These are phyloP conservation scores for Dryoscopus gambensis DNA, from an alignment of 2,113 vertebrate genomes.

Conservation along the genomic window DNA sequence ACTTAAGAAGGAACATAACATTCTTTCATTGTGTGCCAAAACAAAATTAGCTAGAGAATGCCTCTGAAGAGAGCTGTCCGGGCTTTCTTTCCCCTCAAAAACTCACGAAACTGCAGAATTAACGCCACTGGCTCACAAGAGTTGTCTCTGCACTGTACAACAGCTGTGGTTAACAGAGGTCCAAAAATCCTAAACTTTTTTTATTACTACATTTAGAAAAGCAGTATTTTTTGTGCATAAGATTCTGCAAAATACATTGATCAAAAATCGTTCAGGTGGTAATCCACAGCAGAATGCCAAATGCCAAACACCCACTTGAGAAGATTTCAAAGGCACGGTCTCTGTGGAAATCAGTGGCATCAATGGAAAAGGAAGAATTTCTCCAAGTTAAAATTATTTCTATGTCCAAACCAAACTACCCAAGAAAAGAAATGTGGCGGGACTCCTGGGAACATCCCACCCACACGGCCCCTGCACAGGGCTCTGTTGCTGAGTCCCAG, in stretches of 20 bases:
- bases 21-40: constrained; percentile 31
- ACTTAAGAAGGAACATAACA: constrained; percentile 24
- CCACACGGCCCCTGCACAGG: accelerated
- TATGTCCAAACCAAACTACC: background rate
- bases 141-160: background rate
- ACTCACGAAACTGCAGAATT: background rate
- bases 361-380: background rate
- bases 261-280: accelerated
- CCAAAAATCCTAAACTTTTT: background rate
- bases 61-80: background rate
- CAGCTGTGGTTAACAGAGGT: accelerated
- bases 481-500: accelerated
- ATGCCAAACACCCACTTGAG: background rate
- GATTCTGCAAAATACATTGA: background rate
- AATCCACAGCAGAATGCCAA: background rate
- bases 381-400: background rate
- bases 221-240: accelerated
- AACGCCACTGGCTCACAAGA: background rate
- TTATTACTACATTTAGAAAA: background rate
- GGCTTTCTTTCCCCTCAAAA: background rate
- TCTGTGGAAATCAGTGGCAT: background rate
- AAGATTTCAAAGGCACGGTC: background rate
- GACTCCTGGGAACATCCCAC: accelerated
- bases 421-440: background rate
- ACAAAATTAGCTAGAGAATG: constrained; percentile 34